Conservation (phyloP, 2,113 vertebrate species). For the Oncorhynchus masou region DNA sequence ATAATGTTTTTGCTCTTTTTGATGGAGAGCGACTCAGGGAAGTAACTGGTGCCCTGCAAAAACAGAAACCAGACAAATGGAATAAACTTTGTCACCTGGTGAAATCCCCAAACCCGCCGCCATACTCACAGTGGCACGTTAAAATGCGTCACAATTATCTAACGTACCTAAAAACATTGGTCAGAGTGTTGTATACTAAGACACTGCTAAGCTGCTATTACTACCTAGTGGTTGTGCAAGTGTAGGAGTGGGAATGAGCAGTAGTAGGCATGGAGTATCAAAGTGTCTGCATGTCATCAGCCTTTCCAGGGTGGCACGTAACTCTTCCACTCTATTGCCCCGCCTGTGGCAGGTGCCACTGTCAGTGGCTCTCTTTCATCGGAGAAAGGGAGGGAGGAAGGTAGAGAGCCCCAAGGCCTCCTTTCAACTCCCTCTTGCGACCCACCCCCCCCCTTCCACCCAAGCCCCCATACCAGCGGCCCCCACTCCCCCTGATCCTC, state of each 20-base stretch:
- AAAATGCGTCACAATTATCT: not conserved
- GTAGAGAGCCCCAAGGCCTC: not conserved
- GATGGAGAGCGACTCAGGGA: not conserved
- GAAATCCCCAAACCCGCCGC: not conserved
- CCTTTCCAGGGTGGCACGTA: conserved; percentile 21
- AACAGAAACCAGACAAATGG: not conserved
- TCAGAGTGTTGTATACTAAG: conserved; percentile 2
- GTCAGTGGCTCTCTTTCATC: conserved; percentile 21
- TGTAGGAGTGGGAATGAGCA: not conserved
- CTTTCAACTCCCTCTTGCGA: not conserved
- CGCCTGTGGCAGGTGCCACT: not conserved
- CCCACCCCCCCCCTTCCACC: not conserved
- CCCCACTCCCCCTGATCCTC: not conserved
- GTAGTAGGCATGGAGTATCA: not conserved
- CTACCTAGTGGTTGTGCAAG: not conserved
- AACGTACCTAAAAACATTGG: not conserved
- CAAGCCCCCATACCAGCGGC: not conserved
- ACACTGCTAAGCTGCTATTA: not conserved
- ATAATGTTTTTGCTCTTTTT: not conserved
- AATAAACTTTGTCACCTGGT: no score
- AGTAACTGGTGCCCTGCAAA: not conserved
- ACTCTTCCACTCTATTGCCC: not conserved
- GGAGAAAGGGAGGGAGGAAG: not conserved
- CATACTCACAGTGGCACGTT: not conserved
- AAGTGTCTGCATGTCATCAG: not conserved